These are phyloP conservation scores for Drosophila yooni DNA, from an alignment of 2,888 invertebrate genomes.

Conservation along the genomic window DNA sequence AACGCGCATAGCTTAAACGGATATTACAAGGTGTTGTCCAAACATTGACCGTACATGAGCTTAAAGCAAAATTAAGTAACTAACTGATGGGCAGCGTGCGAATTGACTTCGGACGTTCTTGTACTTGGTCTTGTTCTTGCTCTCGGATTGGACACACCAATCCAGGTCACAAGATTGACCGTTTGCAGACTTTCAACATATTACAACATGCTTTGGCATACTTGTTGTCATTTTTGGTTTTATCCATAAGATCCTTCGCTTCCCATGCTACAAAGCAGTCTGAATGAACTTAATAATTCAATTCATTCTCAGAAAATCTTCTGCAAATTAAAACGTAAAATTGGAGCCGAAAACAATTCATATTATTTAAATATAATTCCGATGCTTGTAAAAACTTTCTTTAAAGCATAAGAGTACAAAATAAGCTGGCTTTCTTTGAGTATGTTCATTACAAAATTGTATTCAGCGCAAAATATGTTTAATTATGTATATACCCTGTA, in stretches of 20 bases:
- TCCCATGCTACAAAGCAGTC: neutral
- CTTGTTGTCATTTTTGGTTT: neutral
- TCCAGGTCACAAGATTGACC: neutral
- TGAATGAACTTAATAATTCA: neutral
- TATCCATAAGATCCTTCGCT: neutral
- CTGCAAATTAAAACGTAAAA: no score
- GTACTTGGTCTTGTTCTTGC: neutral
- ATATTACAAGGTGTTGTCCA: conserved; percentile 83
- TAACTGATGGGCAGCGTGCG: conserved; percentile 34
- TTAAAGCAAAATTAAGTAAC: conserved; percentile 76
- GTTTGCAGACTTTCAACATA: conserved; percentile 4
- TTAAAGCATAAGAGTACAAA: no score
- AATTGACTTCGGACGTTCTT: neutral
- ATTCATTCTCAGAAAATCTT: neutral
- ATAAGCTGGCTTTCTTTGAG: no score
- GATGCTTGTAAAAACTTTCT: no score
- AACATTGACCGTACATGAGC: conserved; percentile 84
- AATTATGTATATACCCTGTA: no score
- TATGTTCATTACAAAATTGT: no score
- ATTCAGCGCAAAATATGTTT: no score
- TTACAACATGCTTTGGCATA: neutral
- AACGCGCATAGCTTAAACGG: conserved; percentile 72
- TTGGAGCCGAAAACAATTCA: no score
- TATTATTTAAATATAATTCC: no score
- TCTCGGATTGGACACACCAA: neutral